Evolutionary conservation across 1,140 invertebrate genomes (phyloP), one percentile per base, ranked within the genome.

Genomic region (Carposina sasakii): DNA sequence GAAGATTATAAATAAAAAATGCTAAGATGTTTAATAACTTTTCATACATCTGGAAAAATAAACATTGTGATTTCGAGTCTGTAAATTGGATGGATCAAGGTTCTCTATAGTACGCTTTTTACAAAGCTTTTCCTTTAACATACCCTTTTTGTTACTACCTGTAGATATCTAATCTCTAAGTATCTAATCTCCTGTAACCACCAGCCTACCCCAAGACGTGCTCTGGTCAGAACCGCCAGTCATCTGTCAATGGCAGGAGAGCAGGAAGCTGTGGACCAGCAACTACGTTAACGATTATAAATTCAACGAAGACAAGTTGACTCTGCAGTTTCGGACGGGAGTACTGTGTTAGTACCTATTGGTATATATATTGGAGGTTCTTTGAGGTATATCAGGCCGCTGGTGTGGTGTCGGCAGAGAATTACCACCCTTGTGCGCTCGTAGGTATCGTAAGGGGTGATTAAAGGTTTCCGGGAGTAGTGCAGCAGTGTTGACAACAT

Each of bases 161-260:
- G n/a, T n/a, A n/a, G n/a, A n/a, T n/a, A n/a, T n/a, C n/a, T n/a
- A n/a, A n/a, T n/a, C n/a, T n/a, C n/a, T n/a, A n/a, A n/a, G n/a
- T n/a, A n/a, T n/a, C n/a, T n/a, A n/a, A n/a, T n/a, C n/a, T n/a
- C n/a, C n/a, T n/a, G n/a, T n/a, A n/a, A n/a, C n/a, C n/a, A n/a
- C n/a, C 56, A 93, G 91, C 19, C 78, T 94, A 15, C 92, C 93
- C 0, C 88, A 90, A 12, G 89, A 89, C 3, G 90, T 95, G 5
- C 87, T 95, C 46, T 95, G 93, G 92, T 90, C 94, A 24, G 94
- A 96, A 62, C 90, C 93, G 1, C 94, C 94, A 0, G 85, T 91
- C 9, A 89, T 94, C 2, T 93, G 92, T 12, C 89, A 92, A 48
- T 96, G 94, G 94, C 88, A 93, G 58, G 63, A 86, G 57, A 52